These are phyloP conservation scores for Hydrotaea cyrtoneurina DNA, from an alignment of 2,888 invertebrate species.

Conservation along the genomic window DNA sequence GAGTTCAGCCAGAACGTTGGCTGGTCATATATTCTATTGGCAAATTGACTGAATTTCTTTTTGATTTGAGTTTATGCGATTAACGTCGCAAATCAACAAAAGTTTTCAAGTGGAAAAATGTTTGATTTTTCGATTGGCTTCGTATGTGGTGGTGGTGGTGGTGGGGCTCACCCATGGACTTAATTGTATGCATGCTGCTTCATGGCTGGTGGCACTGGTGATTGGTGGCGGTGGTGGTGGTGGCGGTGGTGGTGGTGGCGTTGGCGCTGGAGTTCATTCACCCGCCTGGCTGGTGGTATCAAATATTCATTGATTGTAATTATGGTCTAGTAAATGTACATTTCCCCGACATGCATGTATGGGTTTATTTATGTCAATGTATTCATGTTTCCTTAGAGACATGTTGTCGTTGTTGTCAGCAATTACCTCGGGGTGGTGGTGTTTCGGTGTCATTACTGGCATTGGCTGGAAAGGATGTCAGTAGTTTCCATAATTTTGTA, in stretches of 20 bases:
- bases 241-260: not conserved
- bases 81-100: conserved; percentile 25
- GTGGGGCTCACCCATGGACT: not conserved
- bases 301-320: not conserved
- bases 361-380: conserved; percentile 3
- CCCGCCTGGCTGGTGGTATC: not conserved
- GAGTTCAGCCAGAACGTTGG: not conserved
- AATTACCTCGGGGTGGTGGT: conserved; percentile 12
- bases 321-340: not conserved
- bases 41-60: conserved; percentile 8
- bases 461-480: conserved; percentile 8
- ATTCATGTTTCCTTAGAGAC: conserved; percentile 34
- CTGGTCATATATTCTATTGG: not conserved
- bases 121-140: conserved; percentile 11
- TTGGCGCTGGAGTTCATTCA: not conserved
- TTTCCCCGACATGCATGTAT: not conserved
- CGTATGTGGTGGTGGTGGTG: not conserved
- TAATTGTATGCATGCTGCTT: not conserved
- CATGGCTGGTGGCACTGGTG: not conserved
- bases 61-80: not conserved
- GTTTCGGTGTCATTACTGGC: conserved; percentile 22
- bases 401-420: conserved; percentile 8
- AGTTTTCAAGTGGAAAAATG: conserved; percentile 24
- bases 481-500: conserved; percentile 26
- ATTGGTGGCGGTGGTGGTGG: not conserved